Base-by-base conservation (phyloP, 1,140 invertebrate species). In the Helicoverpa armigera region DNA sequence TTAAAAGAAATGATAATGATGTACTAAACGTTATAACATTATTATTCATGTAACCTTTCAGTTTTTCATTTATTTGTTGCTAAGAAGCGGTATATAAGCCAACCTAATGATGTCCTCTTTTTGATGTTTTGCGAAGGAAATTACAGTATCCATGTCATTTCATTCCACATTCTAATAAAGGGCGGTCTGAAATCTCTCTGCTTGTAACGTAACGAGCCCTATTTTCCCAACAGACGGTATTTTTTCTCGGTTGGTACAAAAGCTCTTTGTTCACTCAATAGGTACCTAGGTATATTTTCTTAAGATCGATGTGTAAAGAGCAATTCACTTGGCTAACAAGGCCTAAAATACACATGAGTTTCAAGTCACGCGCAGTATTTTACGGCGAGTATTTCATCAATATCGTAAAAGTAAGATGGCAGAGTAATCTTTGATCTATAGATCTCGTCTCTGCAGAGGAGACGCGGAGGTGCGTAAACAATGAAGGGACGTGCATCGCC, bases 381-480 rank as follows among this genome's bases (percentile, higher is more conserved):
- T 50, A 67, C 35, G 2, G 35, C 54, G 35, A 58, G 70, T 74
- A 43, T 74, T 74, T 16, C 72, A 74, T 74, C 72, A 86, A 90
- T 92, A 89, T 90, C 89, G 87, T 92, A 85, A 90, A 90, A 86
- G 81, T 69, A 77, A 87, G 85, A 85, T 81, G 69, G 79, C 70
- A 70, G n/a, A 72, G 53, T 84, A 86, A 91, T 88, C 90, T 93
- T 92, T 93, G 91, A 93, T 93, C 90, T 91, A 81, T 35, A 31
- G 50, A 84, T 79, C 79, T 76, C 76, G 80, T 80, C 48, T 7
- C 53, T 58, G 23, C 10, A 35, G 35, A 3, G 7, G 43, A 67
- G 79, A 79, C 80, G 74, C 77, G 58, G 82, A 86, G 85, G 83
- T 85, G 78, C 79, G 79, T 89, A 86, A 87, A 90, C 89, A 88